Percentiles rank a stretch among this genome's conserved stretches.
Evolutionary conservation across 2,113 vertebrate genomes (phyloP).

Genomic region (Panthera leo): DNA sequence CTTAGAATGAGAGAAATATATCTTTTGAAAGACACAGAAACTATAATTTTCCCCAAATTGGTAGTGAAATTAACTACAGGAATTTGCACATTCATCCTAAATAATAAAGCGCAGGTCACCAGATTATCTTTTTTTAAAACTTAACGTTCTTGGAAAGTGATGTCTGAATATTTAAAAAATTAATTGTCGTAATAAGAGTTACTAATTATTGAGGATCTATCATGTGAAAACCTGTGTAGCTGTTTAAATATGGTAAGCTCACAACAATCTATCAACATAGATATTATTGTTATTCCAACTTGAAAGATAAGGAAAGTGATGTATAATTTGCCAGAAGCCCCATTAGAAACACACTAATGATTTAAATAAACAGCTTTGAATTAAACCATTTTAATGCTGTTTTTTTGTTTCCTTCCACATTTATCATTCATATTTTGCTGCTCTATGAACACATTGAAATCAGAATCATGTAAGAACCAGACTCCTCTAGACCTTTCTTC

Average conservation of each 20-base stretch:
- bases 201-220: neutral
- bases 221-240: neutral
- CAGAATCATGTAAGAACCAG: neutral
- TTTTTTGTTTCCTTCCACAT: neutral
- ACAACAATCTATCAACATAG: neutral
- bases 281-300: neutral
- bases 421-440: neutral
- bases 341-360: neutral
- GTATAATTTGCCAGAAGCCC: neutral
- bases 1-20: neutral
- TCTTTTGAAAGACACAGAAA: neutral
- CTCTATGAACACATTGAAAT: neutral
- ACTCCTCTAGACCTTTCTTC: neutral
- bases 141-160: neutral
- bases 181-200: neutral
- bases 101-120: neutral
- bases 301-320: constrained; percentile 5
- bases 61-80: neutral
- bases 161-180: constrained; percentile 5
- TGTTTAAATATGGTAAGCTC: neutral
- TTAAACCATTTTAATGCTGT: neutral
- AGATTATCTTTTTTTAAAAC: neutral
- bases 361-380: neutral
- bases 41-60: neutral
- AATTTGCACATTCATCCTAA: neutral